Conservation (phyloP, 2,113 vertebrate genomes). For the Periophthalmus modestus region DNA sequence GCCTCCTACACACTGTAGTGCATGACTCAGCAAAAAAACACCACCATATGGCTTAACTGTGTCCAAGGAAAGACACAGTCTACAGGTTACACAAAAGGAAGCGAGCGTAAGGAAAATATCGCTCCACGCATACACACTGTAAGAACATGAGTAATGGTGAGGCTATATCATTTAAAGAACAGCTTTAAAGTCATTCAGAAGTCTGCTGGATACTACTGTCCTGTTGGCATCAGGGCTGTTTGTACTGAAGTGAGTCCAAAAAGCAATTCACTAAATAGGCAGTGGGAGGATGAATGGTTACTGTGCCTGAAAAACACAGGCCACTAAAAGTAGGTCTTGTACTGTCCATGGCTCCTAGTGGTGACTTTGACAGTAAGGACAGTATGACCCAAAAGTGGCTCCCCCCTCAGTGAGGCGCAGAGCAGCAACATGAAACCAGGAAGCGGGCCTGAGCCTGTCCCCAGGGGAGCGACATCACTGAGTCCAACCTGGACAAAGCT, state of each 20-base stretch:
- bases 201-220: not conserved
- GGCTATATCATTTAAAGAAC: not conserved
- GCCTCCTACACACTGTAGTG: constrained; percentile 54
- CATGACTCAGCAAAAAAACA: constrained; percentile 70
- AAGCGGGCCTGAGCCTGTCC: constrained; percentile 36
- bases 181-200: not conserved
- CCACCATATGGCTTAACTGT: constrained; percentile 55
- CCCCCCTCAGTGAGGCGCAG: constrained; percentile 40
- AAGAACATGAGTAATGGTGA: not conserved
- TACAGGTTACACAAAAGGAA: constrained; percentile 34
- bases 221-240: constrained; percentile 1
- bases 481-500: not conserved
- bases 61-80: constrained; percentile 36
- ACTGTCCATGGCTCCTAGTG: constrained; percentile 25
- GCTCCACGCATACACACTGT: constrained; percentile 20
- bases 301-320: constrained; percentile 2
- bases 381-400: constrained; percentile 60
- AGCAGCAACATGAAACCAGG: constrained; percentile 35
- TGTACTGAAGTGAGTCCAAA: not conserved
- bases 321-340: not conserved
- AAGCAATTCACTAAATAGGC: not conserved
- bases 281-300: not conserved
- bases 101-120: constrained; percentile 1
- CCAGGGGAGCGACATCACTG: constrained; percentile 9
- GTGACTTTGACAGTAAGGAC: constrained; percentile 68